Evolutionary conservation across 37 sponge, comb jelly and placozoan genomes (phyloP), one percentile per base, ranked within the genome.

Genomic region (Halisarca cf. caerulea): DNA sequence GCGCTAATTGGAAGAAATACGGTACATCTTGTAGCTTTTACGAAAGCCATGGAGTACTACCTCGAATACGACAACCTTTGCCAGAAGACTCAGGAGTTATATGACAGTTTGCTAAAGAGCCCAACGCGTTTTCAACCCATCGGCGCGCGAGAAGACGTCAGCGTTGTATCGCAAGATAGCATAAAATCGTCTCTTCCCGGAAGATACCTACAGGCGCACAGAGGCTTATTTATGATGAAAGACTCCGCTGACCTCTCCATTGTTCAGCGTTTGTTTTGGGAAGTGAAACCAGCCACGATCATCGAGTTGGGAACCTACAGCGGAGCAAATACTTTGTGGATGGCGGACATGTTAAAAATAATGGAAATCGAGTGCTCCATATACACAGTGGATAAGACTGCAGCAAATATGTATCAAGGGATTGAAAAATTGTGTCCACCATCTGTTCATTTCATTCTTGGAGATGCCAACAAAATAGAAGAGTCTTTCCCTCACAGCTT

Each of bases 261-360:
- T 17, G 51, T 47, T 15, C 66, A 89, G 17, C 86, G 86, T 72
- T 39, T 92, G 44, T 40, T 92, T 4, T 79, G 45, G 30, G 40
- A 84, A 41, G 55, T 89, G 15, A 54, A 53, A 21, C 93, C 93
- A 61, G 66, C 54, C 3, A 86, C 87, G 5, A 78, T 92, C 6
- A 83, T 92, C 24, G 93, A 92, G 82, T n/a, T 92, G 36, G 93
- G 93, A 25, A 64, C 85, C 1, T 91, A 80, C 32, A 30, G n/a
- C 25, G 88, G 92, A 25, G 92, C 86, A 8, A 61, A 82, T 72
- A 85, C 93, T 43, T 3, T 92, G 0, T 89, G 87, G 87, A 80
- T 86, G 39, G 84, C 80, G 6, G 90, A 92, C 78, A 86, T 53
- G 45, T 34, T 86, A 33, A 57, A 27, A 23, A 21, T 40, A 30